These are phyloP conservation scores for Scytalopus superciliaris DNA, from an alignment of 2,113 vertebrate genomes.

Conservation along the genomic window DNA sequence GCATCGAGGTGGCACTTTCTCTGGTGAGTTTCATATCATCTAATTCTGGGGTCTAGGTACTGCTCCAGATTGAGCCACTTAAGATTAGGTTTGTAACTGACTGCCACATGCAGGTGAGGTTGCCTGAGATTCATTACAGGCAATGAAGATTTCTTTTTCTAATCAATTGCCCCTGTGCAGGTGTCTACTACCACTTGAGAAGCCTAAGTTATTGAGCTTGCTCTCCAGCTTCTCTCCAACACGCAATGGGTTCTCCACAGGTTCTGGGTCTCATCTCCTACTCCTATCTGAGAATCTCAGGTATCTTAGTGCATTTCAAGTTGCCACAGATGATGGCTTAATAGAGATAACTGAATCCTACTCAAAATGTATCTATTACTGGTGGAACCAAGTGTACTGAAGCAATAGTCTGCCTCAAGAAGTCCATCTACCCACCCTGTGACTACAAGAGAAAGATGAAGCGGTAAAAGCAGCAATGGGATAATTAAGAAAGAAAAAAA, in stretches of 20 bases:
- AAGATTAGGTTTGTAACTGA: not conserved
- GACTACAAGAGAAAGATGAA: not conserved
- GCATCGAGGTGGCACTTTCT: not conserved
- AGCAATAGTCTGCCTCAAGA: not conserved
- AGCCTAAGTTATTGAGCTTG: not conserved
- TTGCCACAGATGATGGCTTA: not conserved
- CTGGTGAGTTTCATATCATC: not conserved
- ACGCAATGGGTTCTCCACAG: not conserved
- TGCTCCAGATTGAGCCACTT: not conserved
- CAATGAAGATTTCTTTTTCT: not conserved
- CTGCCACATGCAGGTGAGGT: not conserved
- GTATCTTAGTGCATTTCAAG: not conserved
- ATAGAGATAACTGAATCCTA: not conserved
- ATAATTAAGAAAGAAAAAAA: not conserved
- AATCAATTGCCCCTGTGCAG: fast-evolving
- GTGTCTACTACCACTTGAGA: not conserved
- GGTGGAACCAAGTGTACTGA: not conserved
- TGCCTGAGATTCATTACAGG: not conserved
- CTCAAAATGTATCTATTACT: not conserved
- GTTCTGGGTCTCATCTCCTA: not conserved
- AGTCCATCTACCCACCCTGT: not conserved
- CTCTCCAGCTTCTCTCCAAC: not conserved
- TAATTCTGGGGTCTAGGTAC: not conserved
- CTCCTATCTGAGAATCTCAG: not conserved
- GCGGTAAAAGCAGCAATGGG: not conserved